These are phyloP conservation scores for Byasa hedistus DNA, from an alignment of 2,888 invertebrate species.

Conservation along the genomic window DNA sequence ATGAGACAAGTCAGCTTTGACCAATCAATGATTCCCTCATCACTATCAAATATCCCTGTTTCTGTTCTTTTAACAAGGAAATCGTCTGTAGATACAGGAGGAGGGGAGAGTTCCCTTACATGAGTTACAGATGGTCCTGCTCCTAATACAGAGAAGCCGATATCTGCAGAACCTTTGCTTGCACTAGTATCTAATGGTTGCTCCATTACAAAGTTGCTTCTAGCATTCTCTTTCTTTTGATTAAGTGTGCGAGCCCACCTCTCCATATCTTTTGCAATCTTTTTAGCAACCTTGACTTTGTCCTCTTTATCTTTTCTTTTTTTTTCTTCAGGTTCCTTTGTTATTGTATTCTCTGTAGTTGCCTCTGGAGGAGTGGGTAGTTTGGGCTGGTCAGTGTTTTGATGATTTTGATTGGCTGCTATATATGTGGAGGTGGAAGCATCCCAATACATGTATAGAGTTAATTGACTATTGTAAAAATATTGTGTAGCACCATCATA, in stretches of 20 bases:
- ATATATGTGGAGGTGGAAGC: slow-evolving; percentile 83
- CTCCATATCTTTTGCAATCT: slow-evolving; percentile 94
- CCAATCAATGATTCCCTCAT: slow-evolving; percentile 92
- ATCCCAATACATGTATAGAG: slow-evolving; percentile 98
- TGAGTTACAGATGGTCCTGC: slow-evolving; percentile 78
- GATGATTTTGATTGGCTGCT: slow-evolving; percentile 66
- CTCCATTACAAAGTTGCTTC: slow-evolving; percentile 69
- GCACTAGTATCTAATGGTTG: slow-evolving; percentile 69
- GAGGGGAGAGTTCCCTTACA: slow-evolving; percentile 62
- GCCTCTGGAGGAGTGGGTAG: slow-evolving; percentile 53
- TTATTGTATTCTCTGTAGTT: slow-evolving; percentile 56
- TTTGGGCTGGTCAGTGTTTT: slow-evolving; percentile 62
- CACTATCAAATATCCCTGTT: slow-evolving; percentile 79
- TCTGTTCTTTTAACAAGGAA: slow-evolving; percentile 75
- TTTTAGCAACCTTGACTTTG: slow-evolving; percentile 98
- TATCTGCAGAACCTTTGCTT: slow-evolving; percentile 91
- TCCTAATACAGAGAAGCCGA: slow-evolving; percentile 94
- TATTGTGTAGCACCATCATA: slow-evolving; percentile 98
- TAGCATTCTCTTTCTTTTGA: slow-evolving; percentile 91
- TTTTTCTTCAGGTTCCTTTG: slow-evolving; percentile 74
- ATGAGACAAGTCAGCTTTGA: slow-evolving; percentile 94
- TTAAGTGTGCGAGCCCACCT: slow-evolving; percentile 98
- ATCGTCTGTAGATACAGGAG: slow-evolving; percentile 55
- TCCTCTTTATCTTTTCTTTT: slow-evolving; percentile 91
- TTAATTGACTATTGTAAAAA: slow-evolving; percentile 95